phyloP scores from a whole-genome alignment of 2,113 vertebrate species.

The Hoplias malabaricus region DNA sequence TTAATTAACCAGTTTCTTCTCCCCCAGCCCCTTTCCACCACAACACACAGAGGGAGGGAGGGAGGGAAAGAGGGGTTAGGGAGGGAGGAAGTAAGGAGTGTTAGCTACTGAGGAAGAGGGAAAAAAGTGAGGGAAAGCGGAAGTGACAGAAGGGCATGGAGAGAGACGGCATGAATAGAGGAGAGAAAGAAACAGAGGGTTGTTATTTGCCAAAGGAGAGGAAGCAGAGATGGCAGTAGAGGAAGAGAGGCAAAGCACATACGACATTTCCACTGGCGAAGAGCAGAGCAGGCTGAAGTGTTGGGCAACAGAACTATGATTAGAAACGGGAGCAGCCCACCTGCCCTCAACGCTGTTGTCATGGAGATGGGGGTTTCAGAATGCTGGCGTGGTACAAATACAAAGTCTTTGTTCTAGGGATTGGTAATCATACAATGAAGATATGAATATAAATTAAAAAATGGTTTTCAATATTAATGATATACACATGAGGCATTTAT shows the following conservation, averaged over 20 bases:
- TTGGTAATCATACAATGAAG: not conserved
- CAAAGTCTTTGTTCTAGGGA: not conserved
- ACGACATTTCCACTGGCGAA: not conserved
- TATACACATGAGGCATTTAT: not conserved
- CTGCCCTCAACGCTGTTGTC: constrained; percentile 40
- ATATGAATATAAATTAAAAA: not conserved
- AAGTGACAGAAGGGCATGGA: not conserved
- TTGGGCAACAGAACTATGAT: constrained; percentile 28
- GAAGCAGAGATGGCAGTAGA: not conserved
- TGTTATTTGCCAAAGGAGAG: constrained; percentile 6
- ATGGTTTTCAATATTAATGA: not conserved
- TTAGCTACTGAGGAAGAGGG: constrained; percentile 13
- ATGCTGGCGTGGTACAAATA: constrained; percentile 12
- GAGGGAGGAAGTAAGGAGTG: not conserved
- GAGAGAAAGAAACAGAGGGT: not conserved
- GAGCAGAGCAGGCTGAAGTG: constrained; percentile 22
- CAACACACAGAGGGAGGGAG: constrained; percentile 25
- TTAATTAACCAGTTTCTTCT: constrained; percentile 55
- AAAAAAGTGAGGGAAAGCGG: constrained; percentile 7
- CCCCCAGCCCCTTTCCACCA: constrained; percentile 18
- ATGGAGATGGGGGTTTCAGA: constrained; percentile 40
- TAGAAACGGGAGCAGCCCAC: constrained; percentile 45
- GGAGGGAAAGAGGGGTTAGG: not conserved
- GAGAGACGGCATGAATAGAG: too few relatives aligned
- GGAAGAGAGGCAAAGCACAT: not conserved